A percentile compares a stretch with the other conserved stretches of the same genome.
phyloP scores from a whole-genome alignment of 2,113 vertebrate species.

The Chaenocephalus aceratus region DNA sequence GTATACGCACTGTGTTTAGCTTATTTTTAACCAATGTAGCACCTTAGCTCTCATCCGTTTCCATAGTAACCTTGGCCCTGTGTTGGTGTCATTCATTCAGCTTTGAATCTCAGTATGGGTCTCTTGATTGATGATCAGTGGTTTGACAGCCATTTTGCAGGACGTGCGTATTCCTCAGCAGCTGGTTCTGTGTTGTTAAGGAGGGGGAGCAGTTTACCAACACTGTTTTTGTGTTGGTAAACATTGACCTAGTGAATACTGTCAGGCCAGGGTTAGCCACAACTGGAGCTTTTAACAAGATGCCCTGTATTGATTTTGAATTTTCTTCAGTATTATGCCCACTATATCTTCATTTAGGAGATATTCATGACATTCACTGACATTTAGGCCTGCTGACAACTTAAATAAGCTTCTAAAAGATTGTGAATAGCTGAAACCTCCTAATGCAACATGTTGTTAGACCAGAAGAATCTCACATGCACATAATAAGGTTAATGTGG shows the following conservation, averaged over 20 bases:
- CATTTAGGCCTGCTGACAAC: neutral
- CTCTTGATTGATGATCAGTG: slow-evolving; percentile 6
- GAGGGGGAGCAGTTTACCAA: neutral
- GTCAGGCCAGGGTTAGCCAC: neutral
- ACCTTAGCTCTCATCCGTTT: slow-evolving; percentile 72
- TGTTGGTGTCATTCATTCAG: slow-evolving; percentile 46
- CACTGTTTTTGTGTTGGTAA: neutral
- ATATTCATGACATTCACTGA: neutral
- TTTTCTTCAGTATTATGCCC: neutral
- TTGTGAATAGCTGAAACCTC: neutral
- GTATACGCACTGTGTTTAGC: neutral
- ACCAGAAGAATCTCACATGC: neutral
- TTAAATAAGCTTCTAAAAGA: neutral
- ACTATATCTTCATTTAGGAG: neutral
- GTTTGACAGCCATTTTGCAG: slow-evolving; percentile 15
- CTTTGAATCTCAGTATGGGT: neutral
- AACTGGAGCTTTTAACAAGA: neutral
- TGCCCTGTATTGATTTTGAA: neutral
- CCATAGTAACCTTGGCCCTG: slow-evolving; percentile 81
- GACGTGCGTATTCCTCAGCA: neutral
- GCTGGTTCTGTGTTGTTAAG: neutral
- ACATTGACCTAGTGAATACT: neutral
- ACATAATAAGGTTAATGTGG: neutral
- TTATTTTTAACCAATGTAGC: slow-evolving; percentile 44
- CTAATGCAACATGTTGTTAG: neutral